These are phyloP conservation scores for Sisyra nigra DNA, from an alignment of 2,888 invertebrate species.

Conservation along the genomic window DNA sequence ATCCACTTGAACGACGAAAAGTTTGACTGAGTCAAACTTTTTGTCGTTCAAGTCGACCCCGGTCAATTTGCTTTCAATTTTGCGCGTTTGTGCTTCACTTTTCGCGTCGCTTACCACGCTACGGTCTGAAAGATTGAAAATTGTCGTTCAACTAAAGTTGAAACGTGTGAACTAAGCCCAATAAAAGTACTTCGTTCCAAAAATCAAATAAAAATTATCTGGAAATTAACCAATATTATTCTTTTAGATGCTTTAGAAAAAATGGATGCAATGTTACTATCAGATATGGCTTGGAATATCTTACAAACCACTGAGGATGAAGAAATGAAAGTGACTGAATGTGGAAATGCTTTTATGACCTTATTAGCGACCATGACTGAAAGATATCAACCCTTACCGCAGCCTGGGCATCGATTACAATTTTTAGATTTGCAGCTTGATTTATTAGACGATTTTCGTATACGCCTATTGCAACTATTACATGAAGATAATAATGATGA, in stretches of 20 bases:
- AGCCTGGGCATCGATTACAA: constrained; percentile 72
- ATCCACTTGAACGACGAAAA: no score
- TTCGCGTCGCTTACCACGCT: no score
- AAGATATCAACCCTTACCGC: constrained; percentile 64
- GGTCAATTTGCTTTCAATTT: no score
- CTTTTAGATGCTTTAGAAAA: constrained; percentile 73
- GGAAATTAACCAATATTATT: no score
- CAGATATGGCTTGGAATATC: constrained; percentile 37
- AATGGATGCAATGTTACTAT: constrained; percentile 71
- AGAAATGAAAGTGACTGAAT: constrained; percentile 67
- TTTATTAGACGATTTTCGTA: constrained; percentile 77
- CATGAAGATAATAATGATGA: constrained; percentile 40
- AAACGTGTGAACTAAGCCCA: no score
- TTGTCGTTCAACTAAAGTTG: no score
- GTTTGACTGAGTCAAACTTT: no score
- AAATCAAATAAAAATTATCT: no score
- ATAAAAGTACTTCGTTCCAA: no score
- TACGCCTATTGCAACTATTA: constrained; percentile 68
- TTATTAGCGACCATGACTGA: constrained; percentile 76
- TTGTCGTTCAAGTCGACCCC: no score
- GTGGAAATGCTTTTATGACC: constrained; percentile 77
- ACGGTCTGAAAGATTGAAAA: no score
- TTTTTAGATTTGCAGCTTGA: constrained; percentile 83
- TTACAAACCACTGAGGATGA: constrained; percentile 46
- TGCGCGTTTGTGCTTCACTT: no score